Evolutionary conservation across 2,888 invertebrate species (phyloP).

Genomic region (Leptinotarsa haldemani): DNA sequence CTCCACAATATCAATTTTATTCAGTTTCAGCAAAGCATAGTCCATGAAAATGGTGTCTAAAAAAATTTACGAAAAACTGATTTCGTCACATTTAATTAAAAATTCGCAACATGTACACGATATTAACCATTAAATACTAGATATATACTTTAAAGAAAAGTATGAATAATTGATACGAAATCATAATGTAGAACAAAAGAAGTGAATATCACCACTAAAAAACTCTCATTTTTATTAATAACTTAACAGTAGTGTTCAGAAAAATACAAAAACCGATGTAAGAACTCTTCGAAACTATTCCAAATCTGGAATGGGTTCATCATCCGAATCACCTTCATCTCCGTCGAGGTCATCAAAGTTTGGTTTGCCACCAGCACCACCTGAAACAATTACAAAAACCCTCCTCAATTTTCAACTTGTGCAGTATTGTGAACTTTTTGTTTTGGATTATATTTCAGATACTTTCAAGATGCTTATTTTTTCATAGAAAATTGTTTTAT

Average conservation of each 20-base stretch:
- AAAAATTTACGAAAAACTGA: neutral
- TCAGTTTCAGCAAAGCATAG: neutral
- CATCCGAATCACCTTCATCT: conserved; percentile 78
- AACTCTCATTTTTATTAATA: conserved; percentile 50
- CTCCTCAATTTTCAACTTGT: no score
- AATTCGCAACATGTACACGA: conserved; percentile 38
- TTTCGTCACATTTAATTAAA: conserved; percentile 41
- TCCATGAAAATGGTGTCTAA: neutral
- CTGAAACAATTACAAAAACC: conserved; percentile 33
- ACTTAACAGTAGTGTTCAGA: conserved; percentile 48
- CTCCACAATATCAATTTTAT: neutral
- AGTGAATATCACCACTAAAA: conserved; percentile 42
- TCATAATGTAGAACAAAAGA: conserved; percentile 25
- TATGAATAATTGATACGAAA: conserved; percentile 11
- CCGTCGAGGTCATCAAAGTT: conserved; percentile 80
- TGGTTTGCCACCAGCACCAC: conserved; percentile 69
- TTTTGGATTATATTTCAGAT: no score
- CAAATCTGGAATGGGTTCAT: conserved; percentile 82
- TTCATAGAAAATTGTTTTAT: no score
- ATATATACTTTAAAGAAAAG: conserved; percentile 31
- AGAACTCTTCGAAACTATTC: conserved; percentile 66
- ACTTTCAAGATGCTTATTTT: no score
- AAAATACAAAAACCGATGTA: conserved; percentile 43
- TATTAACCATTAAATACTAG: conserved; percentile 28
- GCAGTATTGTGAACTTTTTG: no score